Evolutionary conservation across 2,888 invertebrate species (phyloP), one percentile per base, ranked within the genome.

Genomic region (Elmis aenea): DNA sequence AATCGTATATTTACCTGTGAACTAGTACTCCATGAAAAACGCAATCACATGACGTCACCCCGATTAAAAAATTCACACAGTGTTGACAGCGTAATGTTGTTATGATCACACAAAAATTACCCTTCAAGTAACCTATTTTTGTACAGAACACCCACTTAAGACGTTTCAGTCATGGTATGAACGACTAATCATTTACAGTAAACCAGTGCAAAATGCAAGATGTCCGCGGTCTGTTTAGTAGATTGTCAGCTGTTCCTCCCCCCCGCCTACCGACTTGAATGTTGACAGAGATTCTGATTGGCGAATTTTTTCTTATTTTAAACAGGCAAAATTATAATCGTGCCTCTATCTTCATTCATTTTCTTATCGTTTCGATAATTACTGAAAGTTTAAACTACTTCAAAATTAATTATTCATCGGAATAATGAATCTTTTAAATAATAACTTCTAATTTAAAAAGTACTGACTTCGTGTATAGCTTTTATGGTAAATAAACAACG

Each of bases 21-120:
- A 57, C 53, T 50, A 52, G 32, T 54, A 58, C 61, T 57, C 62
- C 61, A 62, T 62, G 54, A 59, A 62, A 53, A 64, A 63, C 62
- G 64, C 62, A 61, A 64, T 64, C 64, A 63, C 62, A 66, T 66
- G 66, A 66, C 66, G 66, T 66, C 66, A 66, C 64, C 42, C 39
- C 51, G 49, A 49, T 54, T 58, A 58, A 57, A 63, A 62, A 61
- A 57, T 58, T 57, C 55, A 55, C 52, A 48, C 33, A 34, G 44
- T 24, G 38, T 42, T 48, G 54, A 52, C 53, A 52, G 52, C 49
- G 43, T 47, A 48, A 45, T 46, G 45, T 38, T 30, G 46, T 48
- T 42, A 29, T 45, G 48, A 49, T 42, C 50, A 48, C 52, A 48
- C 38, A 46, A 53, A 58, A 56, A 51, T 42, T 46, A 57, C 43